These are phyloP conservation scores for Macquaria ambigua DNA, from an alignment of 2,113 vertebrate genomes.

Conservation along the genomic window DNA sequence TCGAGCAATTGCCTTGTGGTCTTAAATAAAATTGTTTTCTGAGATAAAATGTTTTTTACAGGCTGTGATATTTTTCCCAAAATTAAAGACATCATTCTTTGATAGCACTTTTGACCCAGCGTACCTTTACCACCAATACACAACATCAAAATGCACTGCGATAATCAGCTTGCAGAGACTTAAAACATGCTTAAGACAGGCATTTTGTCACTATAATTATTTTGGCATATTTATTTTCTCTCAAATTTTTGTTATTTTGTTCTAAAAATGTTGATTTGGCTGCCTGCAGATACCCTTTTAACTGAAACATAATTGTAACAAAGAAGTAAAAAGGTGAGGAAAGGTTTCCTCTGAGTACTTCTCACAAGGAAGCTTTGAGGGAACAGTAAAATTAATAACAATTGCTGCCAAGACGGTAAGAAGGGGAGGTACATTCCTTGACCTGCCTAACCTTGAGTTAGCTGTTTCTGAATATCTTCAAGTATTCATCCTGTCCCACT, in stretches of 20 bases:
- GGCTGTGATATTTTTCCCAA: neutral
- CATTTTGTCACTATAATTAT: too few species aligned
- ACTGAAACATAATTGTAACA: neutral
- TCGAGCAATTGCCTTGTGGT: neutral
- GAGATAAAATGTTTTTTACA: constrained; percentile 4
- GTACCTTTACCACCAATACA: neutral
- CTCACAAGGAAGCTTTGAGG: neutral
- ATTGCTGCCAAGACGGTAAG: neutral
- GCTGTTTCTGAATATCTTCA: neutral
- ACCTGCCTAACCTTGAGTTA: neutral
- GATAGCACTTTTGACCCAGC: neutral
- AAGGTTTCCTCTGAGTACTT: neutral
- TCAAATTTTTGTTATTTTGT: neutral
- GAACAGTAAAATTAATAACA: neutral
- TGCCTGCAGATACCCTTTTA: neutral
- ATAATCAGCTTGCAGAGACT: neutral
- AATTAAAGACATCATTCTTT: neutral
- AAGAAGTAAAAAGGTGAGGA: neutral
- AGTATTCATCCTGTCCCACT: neutral
- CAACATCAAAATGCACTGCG: neutral
- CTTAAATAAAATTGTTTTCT: constrained; percentile 15
- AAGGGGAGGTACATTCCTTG: neutral
- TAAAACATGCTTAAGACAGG: neutral
- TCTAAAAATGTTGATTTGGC: neutral
- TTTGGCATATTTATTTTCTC: neutral